Evolutionary conservation across 2,797 vertebrate species (phyloP).

Genomic region (Eremophila alpestris): DNA sequence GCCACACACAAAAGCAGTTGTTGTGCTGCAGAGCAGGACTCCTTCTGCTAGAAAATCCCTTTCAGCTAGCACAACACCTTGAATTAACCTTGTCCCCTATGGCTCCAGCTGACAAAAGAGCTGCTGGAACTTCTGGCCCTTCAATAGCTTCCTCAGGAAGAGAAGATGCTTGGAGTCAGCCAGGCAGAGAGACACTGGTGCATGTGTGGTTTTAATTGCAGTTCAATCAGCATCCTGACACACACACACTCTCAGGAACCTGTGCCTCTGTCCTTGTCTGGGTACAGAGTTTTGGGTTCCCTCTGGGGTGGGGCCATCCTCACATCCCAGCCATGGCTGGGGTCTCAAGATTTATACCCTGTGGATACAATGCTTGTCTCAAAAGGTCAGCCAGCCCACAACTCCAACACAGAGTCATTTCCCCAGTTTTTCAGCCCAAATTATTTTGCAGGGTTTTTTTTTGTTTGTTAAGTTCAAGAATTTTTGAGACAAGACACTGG

Average conservation of each 20-base stretch:
- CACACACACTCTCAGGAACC: accelerated
- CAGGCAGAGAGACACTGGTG: background rate
- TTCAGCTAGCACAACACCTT: background rate
- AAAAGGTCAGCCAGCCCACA: background rate
- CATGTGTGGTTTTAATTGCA: background rate
- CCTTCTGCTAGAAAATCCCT: background rate
- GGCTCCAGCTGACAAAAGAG: background rate
- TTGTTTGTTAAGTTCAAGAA: background rate
- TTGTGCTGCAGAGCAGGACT: background rate
- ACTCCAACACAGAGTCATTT: background rate
- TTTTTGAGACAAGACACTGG: background rate
- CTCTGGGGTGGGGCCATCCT: too few relatives aligned
- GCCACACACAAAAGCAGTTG: background rate
- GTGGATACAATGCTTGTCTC: accelerated
- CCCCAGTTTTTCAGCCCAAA: background rate
- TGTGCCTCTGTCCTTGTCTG: background rate
- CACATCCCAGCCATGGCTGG: background rate
- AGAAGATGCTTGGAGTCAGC: background rate
- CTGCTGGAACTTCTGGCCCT: background rate
- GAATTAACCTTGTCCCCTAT: background rate
- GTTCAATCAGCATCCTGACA: background rate
- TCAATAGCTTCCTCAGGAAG: background rate
- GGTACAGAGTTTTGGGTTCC: background rate
- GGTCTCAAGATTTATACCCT: background rate
- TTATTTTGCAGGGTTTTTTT: background rate